Evolutionary conservation across 1,140 invertebrate species (phyloP).

Genomic region (Tetramorium alpestre): DNA sequence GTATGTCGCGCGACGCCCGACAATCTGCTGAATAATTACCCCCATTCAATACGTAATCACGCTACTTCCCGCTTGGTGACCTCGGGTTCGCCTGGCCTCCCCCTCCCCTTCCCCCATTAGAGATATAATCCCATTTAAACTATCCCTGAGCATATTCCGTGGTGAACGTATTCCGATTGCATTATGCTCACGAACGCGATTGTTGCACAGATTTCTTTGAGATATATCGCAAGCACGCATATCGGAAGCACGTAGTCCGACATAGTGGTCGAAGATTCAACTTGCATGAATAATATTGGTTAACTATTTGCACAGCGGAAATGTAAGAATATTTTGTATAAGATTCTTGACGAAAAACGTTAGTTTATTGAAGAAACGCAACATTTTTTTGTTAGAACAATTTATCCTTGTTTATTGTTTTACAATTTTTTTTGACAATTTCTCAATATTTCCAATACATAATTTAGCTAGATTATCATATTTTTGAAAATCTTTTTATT

Average conservation of each 20-base stretch:
- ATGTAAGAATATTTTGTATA: background rate
- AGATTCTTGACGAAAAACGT: background rate
- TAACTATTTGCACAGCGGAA: background rate
- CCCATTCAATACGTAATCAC: slow-evolving; percentile 79
- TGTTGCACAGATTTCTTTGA: slow-evolving; percentile 51
- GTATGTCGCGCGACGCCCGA: slow-evolving; percentile 51
- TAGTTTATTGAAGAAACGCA: background rate
- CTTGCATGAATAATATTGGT: background rate
- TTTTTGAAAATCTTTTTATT: background rate
- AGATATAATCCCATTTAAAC: slow-evolving; percentile 71
- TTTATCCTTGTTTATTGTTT: background rate
- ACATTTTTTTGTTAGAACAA: background rate
- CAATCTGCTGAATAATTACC: slow-evolving; percentile 77
- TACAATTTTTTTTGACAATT: background rate
- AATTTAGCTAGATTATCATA: background rate
- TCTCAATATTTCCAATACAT: background rate
- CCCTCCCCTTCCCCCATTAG: slow-evolving; percentile 24
- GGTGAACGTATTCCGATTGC: background rate
- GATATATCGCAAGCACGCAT: background rate
- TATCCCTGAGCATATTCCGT: slow-evolving; percentile 60
- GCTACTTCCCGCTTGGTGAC: slow-evolving; percentile 70
- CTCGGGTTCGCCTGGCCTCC: slow-evolving; percentile 10
- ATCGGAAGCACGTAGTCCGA: slow-evolving; percentile 30
- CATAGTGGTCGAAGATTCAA: background rate
- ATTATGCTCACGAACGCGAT: slow-evolving; percentile 41